Evolutionary conservation across 2,888 invertebrate species (phyloP).

Genomic region (Lithophane semibrunnea): DNA sequence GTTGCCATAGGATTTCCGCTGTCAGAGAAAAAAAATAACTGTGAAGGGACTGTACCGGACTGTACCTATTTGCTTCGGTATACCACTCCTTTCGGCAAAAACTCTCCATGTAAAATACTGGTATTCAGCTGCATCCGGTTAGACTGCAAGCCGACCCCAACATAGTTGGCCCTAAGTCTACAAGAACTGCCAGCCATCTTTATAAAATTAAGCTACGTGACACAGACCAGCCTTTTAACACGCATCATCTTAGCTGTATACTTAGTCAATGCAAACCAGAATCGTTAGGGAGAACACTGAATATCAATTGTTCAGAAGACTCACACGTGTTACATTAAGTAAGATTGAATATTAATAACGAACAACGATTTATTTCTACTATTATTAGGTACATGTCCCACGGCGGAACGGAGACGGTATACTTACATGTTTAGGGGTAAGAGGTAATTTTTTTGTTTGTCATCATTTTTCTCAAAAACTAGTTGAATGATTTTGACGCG

Average conservation of each 20-base stretch:
- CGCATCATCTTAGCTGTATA: conserved; percentile 22
- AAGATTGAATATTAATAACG: background rate
- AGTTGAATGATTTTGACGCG: background rate
- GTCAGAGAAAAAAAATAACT: too few relatives aligned
- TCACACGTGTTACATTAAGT: background rate
- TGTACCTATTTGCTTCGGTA: background rate
- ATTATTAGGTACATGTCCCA: background rate
- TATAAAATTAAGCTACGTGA: conserved; percentile 11
- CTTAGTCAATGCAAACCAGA: conserved; percentile 23
- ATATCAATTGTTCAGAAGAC: conserved; percentile 10
- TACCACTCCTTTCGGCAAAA: background rate
- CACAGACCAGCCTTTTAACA: conserved; percentile 4
- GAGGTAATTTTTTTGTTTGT: background rate
- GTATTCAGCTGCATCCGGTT: too few relatives aligned
- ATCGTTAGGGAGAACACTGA: background rate
- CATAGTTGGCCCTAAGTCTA: background rate
- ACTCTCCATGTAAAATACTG: too few relatives aligned
- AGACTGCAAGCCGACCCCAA: too few relatives aligned
- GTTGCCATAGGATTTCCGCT: background rate
- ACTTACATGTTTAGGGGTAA: background rate
- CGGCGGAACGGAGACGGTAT: background rate
- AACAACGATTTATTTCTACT: background rate
- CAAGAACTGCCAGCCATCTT: conserved; percentile 1
- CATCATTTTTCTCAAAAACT: background rate
- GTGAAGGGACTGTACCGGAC: background rate